These are phyloP conservation scores for Druceiella hillmani DNA, from an alignment of 2,888 invertebrate genomes.

Conservation along the genomic window DNA sequence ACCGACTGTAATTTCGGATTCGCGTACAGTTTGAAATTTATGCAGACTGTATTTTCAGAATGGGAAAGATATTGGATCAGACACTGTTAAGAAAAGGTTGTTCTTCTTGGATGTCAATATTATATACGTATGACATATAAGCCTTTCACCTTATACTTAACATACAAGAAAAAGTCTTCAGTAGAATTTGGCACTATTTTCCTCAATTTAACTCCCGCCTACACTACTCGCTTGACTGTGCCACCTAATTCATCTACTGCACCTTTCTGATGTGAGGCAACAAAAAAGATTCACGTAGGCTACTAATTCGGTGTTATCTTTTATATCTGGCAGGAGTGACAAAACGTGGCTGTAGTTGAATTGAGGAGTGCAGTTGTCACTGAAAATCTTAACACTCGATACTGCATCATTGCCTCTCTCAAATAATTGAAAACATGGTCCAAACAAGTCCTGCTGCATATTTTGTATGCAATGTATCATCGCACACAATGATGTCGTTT, in stretches of 20 bases:
- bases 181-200: conserved; percentile 5
- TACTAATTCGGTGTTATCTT: conserved; percentile 6
- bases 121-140: too few species aligned
- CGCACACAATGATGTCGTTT: conserved; percentile 1
- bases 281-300: conserved; percentile 10
- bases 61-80: too few species aligned
- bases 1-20: too few species aligned
- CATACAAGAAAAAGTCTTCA: conserved; percentile 1
- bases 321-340: conserved; percentile 5
- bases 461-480: conserved; percentile 11
- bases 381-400: conserved; percentile 8
- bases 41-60: too few species aligned
- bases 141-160: too few species aligned
- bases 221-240: conserved; percentile 4
- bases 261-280: conserved; percentile 11
- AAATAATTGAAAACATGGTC: conserved; percentile 8
- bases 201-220: conserved; percentile 8
- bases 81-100: too few species aligned
- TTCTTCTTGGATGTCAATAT: too few species aligned
- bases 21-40: too few species aligned
- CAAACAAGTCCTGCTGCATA: conserved; percentile 4
- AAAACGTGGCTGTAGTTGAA: conserved; percentile 8
- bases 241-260: conserved; percentile 11
- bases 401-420: conserved; percentile 7
- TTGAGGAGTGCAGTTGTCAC: conserved; percentile 11